These are phyloP conservation scores for Congeria kusceri DNA, from an alignment of 2,888 invertebrate species.

Conservation along the genomic window DNA sequence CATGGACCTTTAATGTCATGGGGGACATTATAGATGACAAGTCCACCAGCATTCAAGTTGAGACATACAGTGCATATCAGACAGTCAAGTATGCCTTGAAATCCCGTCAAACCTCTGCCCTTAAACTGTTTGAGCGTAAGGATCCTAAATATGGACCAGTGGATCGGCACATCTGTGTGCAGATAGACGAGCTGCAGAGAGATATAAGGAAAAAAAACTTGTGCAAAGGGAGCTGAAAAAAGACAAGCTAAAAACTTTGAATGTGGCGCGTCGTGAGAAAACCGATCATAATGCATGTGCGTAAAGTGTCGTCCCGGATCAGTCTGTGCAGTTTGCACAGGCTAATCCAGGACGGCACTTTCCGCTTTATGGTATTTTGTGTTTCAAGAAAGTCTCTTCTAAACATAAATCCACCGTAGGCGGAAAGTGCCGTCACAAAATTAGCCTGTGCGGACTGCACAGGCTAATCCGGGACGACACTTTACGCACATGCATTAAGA, in stretches of 20 bases:
- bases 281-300: too few species aligned
- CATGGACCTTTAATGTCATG: slow-evolving; percentile 7
- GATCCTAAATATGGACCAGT: neutral
- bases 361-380: too few species aligned
- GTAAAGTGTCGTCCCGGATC: too few species aligned
- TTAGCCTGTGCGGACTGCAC: too few species aligned
- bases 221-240: slow-evolving; percentile 1
- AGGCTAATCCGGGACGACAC: too few species aligned
- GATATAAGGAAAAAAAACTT: slow-evolving; percentile 28
- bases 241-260: slow-evolving; percentile 5
- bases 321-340: too few species aligned
- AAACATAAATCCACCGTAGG: too few species aligned
- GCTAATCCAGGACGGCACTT: too few species aligned
- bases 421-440: too few species aligned
- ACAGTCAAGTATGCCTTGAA: slow-evolving; percentile 4
- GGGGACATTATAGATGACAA: neutral
- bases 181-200: slow-evolving; percentile 19
- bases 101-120: neutral
- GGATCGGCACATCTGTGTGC: slow-evolving; percentile 22
- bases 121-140: neutral
- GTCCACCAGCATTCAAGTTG: neutral
- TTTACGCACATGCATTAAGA: too few species aligned
- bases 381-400: too few species aligned
- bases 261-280: too few species aligned
- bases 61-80: slow-evolving; percentile 10